Conservation (phyloP, 2,797 vertebrate species). For the Danio albolineatus region DNA sequence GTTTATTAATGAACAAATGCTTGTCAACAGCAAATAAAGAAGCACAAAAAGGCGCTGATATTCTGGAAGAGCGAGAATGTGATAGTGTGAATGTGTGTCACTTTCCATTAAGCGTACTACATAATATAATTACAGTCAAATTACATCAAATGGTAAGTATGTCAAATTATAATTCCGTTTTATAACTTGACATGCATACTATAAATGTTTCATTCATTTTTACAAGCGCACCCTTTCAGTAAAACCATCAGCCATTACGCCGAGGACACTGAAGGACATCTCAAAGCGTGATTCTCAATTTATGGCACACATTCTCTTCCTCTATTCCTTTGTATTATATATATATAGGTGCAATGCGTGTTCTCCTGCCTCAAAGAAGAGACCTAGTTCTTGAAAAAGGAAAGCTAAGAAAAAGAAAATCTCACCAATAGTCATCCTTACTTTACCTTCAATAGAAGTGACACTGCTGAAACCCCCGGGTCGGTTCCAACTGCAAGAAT, state of each 20-base stretch:
- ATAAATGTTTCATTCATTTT: constrained; percentile 23
- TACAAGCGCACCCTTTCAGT: not conserved
- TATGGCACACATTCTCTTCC: not conserved
- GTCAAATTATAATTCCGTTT: constrained; percentile 15
- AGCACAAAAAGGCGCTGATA: no score
- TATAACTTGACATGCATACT: not conserved
- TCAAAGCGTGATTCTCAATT: not conserved
- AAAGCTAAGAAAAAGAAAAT: constrained; percentile 23
- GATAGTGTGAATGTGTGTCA: not conserved
- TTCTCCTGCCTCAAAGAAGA: constrained; percentile 12
- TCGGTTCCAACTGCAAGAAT: constrained; percentile 12
- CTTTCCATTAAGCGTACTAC: constrained; percentile 3
- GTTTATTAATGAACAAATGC: constrained; percentile 4
- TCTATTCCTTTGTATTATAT: constrained; percentile 19
- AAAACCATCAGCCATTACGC: not conserved
- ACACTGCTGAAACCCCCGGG: not conserved
- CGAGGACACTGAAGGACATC: constrained; percentile 16
- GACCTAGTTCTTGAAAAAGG: constrained; percentile 7
- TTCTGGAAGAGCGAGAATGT: not conserved
- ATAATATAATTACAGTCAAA: constrained; percentile 21
- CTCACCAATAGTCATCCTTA: constrained; percentile 35
- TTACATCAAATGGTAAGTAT: not conserved
- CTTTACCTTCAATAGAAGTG: constrained; percentile 32
- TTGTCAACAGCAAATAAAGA: not conserved
- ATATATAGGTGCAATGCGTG: constrained; percentile 16